Percentiles rank a stretch among this genome's conserved stretches.
These are phyloP conservation scores for Ambastaia sidthimunki DNA, from an alignment of 2,797 vertebrate species.

Conservation along the genomic window DNA sequence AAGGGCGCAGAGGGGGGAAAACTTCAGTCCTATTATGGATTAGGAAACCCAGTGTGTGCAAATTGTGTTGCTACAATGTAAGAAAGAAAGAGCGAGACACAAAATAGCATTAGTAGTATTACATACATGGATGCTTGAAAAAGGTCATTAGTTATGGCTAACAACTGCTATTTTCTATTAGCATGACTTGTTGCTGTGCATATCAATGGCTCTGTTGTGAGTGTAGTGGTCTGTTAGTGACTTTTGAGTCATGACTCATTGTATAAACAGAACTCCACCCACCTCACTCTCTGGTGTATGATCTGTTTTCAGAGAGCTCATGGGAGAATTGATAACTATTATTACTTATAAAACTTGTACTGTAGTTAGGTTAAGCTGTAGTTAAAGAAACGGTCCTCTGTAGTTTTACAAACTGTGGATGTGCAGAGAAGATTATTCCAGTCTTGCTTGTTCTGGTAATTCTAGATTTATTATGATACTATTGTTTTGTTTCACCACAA, in stretches of 20 bases:
- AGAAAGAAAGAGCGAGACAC: too few species aligned
- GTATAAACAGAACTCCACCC: slow-evolving; percentile 57
- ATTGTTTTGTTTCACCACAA: not conserved
- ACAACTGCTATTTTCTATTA: not conserved
- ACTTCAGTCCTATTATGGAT: not conserved
- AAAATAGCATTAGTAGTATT: not conserved
- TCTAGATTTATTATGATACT: not conserved
- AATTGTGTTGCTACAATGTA: not conserved
- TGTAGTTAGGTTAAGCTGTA: not conserved
- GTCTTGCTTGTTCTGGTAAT: not conserved
- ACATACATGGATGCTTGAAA: not conserved
- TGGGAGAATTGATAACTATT: slow-evolving; percentile 36
- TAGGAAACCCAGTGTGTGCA: not conserved
- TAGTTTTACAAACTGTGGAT: not conserved
- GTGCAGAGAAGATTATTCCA: not conserved
- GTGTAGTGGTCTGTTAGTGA: slow-evolving; percentile 33
- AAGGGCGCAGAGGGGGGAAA: not conserved
- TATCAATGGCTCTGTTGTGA: slow-evolving; percentile 37
- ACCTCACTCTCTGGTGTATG: slow-evolving; percentile 16
- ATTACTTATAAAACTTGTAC: slow-evolving; percentile 62
- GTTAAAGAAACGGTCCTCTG: not conserved
- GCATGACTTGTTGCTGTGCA: not conserved
- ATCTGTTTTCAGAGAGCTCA: slow-evolving; percentile 25
- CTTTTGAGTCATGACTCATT: slow-evolving; percentile 58
- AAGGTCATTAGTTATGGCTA: not conserved